Evolutionary conservation across 2,113 vertebrate species (phyloP).

Genomic region (Caranx melampygus): DNA sequence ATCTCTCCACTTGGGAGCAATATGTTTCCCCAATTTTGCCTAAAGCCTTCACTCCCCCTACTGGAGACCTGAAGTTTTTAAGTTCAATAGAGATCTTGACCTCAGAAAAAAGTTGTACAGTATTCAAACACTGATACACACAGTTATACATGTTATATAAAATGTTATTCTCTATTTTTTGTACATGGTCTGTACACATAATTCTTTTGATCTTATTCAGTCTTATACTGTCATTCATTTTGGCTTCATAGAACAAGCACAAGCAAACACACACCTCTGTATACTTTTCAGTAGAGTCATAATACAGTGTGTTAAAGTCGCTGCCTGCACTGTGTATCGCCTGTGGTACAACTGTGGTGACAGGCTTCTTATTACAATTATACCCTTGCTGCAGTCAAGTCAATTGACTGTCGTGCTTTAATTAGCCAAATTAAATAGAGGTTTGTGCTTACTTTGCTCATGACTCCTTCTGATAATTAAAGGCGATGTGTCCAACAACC

Average conservation of each 20-base stretch:
- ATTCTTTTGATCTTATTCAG: too few relatives aligned
- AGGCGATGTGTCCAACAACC: constrained; percentile 69
- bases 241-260: constrained; percentile 17
- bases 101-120: too few relatives aligned
- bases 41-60: too few relatives aligned
- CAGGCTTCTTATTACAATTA: constrained; percentile 72
- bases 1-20: too few relatives aligned
- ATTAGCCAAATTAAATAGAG: constrained; percentile 73
- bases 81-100: too few relatives aligned
- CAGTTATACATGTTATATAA: too few relatives aligned
- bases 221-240: too few relatives aligned
- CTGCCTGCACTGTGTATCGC: constrained; percentile 61
- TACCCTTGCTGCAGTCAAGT: constrained; percentile 63
- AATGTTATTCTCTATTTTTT: too few relatives aligned
- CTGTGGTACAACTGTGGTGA: constrained; percentile 68
- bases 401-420: constrained; percentile 71
- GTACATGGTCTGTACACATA: too few relatives aligned
- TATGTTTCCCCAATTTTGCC: too few relatives aligned
- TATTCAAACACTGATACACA: too few relatives aligned
- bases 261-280: constrained; percentile 39
- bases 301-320: constrained; percentile 36
- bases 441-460: constrained; percentile 60
- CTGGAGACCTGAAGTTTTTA: too few relatives aligned
- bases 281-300: constrained; percentile 16
- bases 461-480: constrained; percentile 70